Base-by-base conservation (phyloP, 2,888 invertebrate species). In the Copidosoma aretas region DNA sequence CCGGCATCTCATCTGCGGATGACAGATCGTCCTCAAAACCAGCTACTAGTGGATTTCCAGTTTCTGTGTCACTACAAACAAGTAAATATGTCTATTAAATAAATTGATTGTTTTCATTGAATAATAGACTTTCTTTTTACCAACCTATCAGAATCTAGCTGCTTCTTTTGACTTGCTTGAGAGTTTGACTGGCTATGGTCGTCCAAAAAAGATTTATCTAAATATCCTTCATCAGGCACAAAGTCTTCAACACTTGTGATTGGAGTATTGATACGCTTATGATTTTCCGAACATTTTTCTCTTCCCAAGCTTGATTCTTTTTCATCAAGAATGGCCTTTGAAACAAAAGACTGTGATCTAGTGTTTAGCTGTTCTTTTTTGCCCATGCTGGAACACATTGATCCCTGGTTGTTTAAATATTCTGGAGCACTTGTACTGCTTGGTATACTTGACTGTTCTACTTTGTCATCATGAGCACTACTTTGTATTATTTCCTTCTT, bases 11-110 rank as follows among this genome's bases (percentile, higher is more conserved):
- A 72, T 91, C 90, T 57, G 89, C 89, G 0, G 90, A 89, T 75
- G 91, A 91, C 56, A 94, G 85, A 80, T 95, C 95, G 80, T 95
- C 95, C 83, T 93, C 92, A 74, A 92, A 91, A 60, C 91, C 91
- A 32, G 93, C 91, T 0, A 96, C 93, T 78, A 92, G 85, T 25
- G 94, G 94, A 85, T 93, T 94, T 10, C 88, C 89, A 46, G 88
- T 85, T 73, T 90, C 91, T 41, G 88, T 89, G 69, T 93, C 93
- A 78, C 91, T 91, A 68, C 75, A 73, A 68, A 57, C 56, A 41
- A 69, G 41, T 32, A n/a, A 39, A 57, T 1, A 49, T 21, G 17
- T 60, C 25, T 22, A 54, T 60, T 52, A 10, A 17, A 62, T 49
- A 32, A 58, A 39, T 43, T 32, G 43, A n/a, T 41, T 49, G 4